Evolutionary conservation across 2,113 vertebrate genomes (phyloP).

Genomic region (Percina caprodes): DNA sequence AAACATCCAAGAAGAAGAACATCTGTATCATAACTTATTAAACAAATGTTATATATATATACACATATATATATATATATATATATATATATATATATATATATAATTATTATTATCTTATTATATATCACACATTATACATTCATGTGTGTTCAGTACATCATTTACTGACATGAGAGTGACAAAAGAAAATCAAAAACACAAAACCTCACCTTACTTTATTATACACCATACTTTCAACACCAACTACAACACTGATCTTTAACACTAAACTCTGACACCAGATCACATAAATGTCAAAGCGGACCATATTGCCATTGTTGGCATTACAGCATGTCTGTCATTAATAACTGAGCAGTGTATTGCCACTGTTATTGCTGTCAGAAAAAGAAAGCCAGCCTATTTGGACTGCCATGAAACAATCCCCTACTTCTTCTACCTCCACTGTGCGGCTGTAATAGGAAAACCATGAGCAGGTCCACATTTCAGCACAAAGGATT

Average conservation of each 20-base stretch:
- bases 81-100: background rate
- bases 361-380: background rate
- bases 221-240: too few relatives aligned
- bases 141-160: background rate
- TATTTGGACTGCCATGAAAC: slow-evolving; percentile 16
- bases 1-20: background rate
- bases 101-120: too few relatives aligned
- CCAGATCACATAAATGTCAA: background rate
- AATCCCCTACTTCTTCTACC: background rate
- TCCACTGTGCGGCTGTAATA: slow-evolving; percentile 26
- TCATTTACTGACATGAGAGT: background rate
- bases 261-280: background rate
- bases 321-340: background rate
- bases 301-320: background rate
- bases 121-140: background rate
- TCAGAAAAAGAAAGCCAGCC: slow-evolving; percentile 7
- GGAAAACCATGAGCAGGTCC: slow-evolving; percentile 27
- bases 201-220: too few relatives aligned
- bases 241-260: background rate
- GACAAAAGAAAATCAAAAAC: background rate
- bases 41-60: background rate
- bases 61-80: background rate
- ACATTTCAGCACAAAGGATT: slow-evolving; percentile 24
- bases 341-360: background rate
- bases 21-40: background rate